Percentiles rank a stretch among this genome's conserved stretches.
Conservation (phyloP, 1,140 invertebrate genomes). For the Olivierus martensii region DNA sequence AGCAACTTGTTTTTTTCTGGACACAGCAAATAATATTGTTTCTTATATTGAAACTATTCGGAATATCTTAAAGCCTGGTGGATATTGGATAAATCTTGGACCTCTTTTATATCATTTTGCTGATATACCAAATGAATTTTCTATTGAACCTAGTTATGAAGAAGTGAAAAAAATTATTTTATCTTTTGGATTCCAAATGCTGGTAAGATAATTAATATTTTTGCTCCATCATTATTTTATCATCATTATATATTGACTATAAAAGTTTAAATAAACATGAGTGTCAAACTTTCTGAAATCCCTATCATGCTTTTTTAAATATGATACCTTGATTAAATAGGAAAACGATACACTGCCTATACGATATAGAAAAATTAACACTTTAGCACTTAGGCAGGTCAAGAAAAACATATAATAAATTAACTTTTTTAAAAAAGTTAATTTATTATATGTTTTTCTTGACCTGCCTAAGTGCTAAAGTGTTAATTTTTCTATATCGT, state of each 20-base stretch:
- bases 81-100: conserved; percentile 64
- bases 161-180: conserved; percentile 65
- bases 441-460: no score
- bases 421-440: no score
- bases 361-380: no score
- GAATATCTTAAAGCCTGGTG: conserved; percentile 69
- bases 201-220: conserved; percentile 42
- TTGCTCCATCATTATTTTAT: neutral
- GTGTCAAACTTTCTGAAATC: no score
- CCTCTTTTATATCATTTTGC: conserved; percentile 91
- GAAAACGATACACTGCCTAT: no score
- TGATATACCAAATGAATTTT: conserved; percentile 72
- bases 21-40: conserved; percentile 92
- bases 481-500: no score
- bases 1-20: conserved; percentile 94
- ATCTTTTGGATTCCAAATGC: conserved; percentile 71
- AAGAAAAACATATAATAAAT: no score
- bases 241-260: neutral
- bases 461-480: no score
- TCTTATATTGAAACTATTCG: conserved; percentile 90
- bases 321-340: no score
- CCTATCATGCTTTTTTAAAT: no score
- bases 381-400: no score
- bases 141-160: conserved; percentile 88
- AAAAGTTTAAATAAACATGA: no score